A percentile compares a stretch with the other conserved stretches of the same genome.
Conservation (phyloP, 2,797 vertebrate species). For the Acipenser ruthenus region DNA sequence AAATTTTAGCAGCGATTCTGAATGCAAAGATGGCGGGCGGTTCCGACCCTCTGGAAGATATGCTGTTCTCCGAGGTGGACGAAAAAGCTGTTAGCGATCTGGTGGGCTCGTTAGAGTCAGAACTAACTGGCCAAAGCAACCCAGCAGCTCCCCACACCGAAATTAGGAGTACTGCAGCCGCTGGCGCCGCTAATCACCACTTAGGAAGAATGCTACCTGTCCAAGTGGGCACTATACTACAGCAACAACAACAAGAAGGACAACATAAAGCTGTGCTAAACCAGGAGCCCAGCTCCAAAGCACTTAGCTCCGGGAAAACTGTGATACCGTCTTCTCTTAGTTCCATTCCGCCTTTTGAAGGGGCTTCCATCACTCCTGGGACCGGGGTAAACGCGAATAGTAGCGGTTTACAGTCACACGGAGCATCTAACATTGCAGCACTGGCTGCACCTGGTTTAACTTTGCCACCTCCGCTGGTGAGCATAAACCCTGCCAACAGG, state of each 20-base stretch:
- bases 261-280: slow-evolving; percentile 52
- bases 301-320: slow-evolving; percentile 45
- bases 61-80: slow-evolving; percentile 83
- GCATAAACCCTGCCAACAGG: slow-evolving; percentile 45
- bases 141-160: slow-evolving; percentile 43
- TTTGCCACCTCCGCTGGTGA: slow-evolving; percentile 48
- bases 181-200: slow-evolving; percentile 58
- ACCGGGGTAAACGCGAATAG: slow-evolving; percentile 48
- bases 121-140: slow-evolving; percentile 63
- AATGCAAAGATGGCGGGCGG: slow-evolving; percentile 67
- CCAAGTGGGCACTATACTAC: slow-evolving; percentile 55
- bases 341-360: slow-evolving; percentile 28
- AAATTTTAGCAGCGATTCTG: slow-evolving; percentile 49
- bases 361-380: slow-evolving; percentile 34
- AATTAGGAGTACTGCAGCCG: slow-evolving; percentile 53
- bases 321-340: slow-evolving; percentile 35
- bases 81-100: slow-evolving; percentile 80
- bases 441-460: slow-evolving; percentile 55
- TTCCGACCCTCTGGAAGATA: slow-evolving; percentile 70
- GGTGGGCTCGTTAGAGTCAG: slow-evolving; percentile 75
- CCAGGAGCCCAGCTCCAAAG: slow-evolving; percentile 52
- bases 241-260: slow-evolving; percentile 47
- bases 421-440: slow-evolving; percentile 57
- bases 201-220: slow-evolving; percentile 59
- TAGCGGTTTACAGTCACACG: slow-evolving; percentile 61